Conservation (phyloP, 2,113 vertebrate genomes). For the Brienomyrus longianalis region DNA sequence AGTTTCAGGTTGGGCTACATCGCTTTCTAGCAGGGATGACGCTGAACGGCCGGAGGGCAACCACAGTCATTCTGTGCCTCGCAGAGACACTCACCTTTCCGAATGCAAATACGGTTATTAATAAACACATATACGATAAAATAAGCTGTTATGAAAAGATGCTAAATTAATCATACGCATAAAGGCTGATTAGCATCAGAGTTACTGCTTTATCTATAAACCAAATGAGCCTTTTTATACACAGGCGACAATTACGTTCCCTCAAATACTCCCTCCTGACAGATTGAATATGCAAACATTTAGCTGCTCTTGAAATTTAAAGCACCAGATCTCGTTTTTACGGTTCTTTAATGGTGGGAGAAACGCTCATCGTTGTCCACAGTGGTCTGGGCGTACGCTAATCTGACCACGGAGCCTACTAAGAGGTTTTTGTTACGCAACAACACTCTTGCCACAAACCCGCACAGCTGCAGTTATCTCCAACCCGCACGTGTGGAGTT, state of each 20-base stretch:
- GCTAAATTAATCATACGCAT: background rate
- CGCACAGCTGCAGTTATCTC: background rate
- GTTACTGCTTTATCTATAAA: background rate
- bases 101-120: background rate
- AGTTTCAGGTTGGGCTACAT: background rate
- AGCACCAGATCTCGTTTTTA: background rate
- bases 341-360: background rate
- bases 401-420: background rate
- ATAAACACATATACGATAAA: slow-evolving; percentile 3
- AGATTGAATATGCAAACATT: background rate
- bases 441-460: background rate
- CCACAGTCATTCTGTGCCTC: background rate
- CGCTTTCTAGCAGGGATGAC: background rate
- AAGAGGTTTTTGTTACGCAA: background rate
- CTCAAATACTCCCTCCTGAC: slow-evolving; percentile 1
- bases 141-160: background rate
- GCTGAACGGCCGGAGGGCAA: background rate
- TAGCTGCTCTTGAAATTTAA: background rate
- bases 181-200: background rate
- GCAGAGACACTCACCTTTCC: background rate
- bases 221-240: background rate
- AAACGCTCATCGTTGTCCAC: background rate
- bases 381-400: background rate
- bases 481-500: background rate
- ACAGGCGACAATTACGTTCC: background rate